Evolutionary conservation across 2,797 vertebrate genomes (phyloP), one percentile per base, ranked within the genome.

Genomic region (Clarias laeviceps): DNA sequence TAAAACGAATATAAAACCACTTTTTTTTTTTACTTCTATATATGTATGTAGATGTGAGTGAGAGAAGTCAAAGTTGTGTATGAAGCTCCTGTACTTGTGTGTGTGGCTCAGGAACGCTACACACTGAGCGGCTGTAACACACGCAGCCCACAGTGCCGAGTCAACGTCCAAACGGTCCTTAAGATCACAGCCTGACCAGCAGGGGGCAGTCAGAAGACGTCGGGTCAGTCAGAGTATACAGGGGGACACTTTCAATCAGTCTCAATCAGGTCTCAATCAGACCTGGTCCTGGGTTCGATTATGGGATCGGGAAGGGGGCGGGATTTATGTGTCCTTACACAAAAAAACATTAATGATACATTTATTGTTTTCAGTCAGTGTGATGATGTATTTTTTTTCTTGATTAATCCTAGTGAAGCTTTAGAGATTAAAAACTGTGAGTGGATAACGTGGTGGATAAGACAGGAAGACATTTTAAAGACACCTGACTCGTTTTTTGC

Each of bases 191-290:
- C 89, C 86, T 86, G 45, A 82, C 94, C 94, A 94, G 92, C 93
- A 95, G 95, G 90, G 90, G 94, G 93, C 91, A 87, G 88, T 84
- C 91, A 65, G n/a, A 87, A 69, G 83, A 24, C 37, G 32, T 82
- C 69, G 76, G 64, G 81, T 66, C 59, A 85, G 85, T 85, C 83
- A 73, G 72, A 2, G 9, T 0, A 24, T 22, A 61, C 24, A 73
- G 37, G 29, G 32, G 69, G 27, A 66, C 24, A 34, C n/a, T 15
- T 45, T 8, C 45, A 32, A 11, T n/a, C 57, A 1, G 32, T 32
- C n/a, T n/a, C n/a, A n/a, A n/a, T n/a, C n/a, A n/a, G n/a, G n/a
- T n/a, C n/a, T n/a, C n/a, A n/a, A n/a, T 29, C 11, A 37, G 27
- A 5, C 2, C 65, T 24, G 50, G 17, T n/a, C 27, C 37, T 76